Conservation (phyloP, 2,888 invertebrate genomes). For the Galeopsomyia nigrocyanea region DNA sequence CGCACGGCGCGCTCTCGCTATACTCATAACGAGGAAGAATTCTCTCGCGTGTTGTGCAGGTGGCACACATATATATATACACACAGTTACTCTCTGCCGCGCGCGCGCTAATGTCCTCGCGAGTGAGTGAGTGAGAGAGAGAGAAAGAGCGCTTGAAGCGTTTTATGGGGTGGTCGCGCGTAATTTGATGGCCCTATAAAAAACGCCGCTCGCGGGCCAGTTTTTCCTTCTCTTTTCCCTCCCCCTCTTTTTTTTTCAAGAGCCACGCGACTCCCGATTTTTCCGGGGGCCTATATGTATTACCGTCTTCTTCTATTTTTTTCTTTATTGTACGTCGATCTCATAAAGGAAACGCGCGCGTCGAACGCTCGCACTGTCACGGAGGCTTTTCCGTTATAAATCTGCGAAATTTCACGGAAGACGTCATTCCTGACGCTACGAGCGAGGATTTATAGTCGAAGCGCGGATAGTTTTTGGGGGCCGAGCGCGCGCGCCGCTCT, state of each 20-base stretch:
- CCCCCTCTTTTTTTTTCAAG: not conserved
- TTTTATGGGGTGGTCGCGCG: conserved; percentile 68
- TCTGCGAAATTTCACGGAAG: conserved; percentile 32
- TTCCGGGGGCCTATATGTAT: conserved; percentile 2
- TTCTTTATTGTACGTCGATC: conserved; percentile 42
- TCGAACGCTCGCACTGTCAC: conserved; percentile 37
- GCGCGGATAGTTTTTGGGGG: conserved; percentile 20
- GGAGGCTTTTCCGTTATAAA: conserved; percentile 35
- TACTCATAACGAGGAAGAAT: conserved; percentile 35
- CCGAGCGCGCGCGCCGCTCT: not conserved
- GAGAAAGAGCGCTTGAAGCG: conserved; percentile 59
- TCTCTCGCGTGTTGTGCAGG: conserved; percentile 17
- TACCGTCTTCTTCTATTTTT: conserved; percentile 53
- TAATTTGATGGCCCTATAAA: conserved; percentile 69
- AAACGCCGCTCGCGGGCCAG: conserved; percentile 65
- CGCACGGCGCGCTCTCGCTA: conserved; percentile 5
- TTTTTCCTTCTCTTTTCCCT: conserved; percentile 57
- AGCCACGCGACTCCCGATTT: conserved; percentile 20
- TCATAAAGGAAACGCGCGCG: conserved; percentile 38
- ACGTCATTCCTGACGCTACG: not conserved
- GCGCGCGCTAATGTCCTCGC: conserved; percentile 4
- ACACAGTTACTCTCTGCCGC: conserved; percentile 50
- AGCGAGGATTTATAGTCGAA: not conserved
- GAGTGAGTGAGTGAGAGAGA: conserved; percentile 2
- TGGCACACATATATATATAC: conserved; percentile 35